These are phyloP conservation scores for Anas platyrhynchos DNA, from an alignment of 2,113 vertebrate genomes.

Conservation along the genomic window DNA sequence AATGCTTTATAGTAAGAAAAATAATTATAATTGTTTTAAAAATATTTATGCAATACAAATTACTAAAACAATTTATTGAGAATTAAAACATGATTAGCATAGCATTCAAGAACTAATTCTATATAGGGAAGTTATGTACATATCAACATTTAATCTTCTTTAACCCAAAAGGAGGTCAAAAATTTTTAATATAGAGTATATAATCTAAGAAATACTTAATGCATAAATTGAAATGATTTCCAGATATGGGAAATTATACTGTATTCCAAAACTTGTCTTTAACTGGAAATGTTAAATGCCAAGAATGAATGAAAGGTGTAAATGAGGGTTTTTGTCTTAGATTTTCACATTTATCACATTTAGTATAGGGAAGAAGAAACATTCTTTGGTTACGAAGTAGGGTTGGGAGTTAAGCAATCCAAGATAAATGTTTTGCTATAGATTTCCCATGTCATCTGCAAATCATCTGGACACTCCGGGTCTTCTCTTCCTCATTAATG, in stretches of 20 bases:
- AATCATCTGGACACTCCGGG: not conserved
- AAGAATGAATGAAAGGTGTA: not conserved
- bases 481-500: not conserved
- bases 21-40: not conserved
- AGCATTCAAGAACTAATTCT: not conserved
- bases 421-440: not conserved
- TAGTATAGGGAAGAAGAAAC: not conserved
- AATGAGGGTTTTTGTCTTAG: not conserved
- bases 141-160: not conserved
- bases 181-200: not conserved
- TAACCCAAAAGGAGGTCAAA: not conserved
- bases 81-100: not conserved
- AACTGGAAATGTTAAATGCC: not conserved
- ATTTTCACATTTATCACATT: not conserved
- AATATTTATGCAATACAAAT: not conserved
- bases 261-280: not conserved
- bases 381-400: not conserved
- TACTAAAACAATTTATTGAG: not conserved
- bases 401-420: not conserved
- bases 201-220: not conserved
- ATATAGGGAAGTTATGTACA: not conserved
- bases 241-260: not conserved
- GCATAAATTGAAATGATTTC: not conserved
- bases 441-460: not conserved
- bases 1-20: not conserved